These are phyloP conservation scores for Charina bottae DNA, from an alignment of 2,113 vertebrate genomes.

Conservation along the genomic window DNA sequence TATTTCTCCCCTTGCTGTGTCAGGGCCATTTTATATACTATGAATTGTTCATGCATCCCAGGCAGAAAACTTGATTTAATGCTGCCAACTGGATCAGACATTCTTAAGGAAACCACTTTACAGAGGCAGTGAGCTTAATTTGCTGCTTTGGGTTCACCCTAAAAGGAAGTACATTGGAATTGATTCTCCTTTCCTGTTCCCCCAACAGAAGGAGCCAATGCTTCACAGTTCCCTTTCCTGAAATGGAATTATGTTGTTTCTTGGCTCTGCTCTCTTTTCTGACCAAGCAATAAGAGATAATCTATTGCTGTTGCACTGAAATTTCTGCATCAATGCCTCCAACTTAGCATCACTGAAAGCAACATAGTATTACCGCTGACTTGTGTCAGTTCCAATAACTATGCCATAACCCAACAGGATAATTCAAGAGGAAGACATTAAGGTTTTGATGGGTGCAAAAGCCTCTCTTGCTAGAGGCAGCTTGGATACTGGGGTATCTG, in stretches of 20 bases:
- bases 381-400: not conserved
- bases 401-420: not conserved
- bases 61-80: conserved; percentile 16
- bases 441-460: not conserved
- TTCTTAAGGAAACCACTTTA: conserved; percentile 6
- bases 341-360: not conserved
- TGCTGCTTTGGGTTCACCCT: not conserved
- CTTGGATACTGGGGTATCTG: not conserved
- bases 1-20: not conserved
- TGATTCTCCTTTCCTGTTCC: not conserved
- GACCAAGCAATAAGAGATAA: not conserved
- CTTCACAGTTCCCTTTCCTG: not conserved
- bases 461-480: not conserved
- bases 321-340: not conserved
- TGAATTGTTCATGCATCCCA: conserved; percentile 14
- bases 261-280: not conserved
- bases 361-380: too few species aligned
- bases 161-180: conserved; percentile 10
- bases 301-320: not conserved
- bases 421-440: not conserved
- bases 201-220: not conserved
- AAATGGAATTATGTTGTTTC: not conserved
- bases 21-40: not conserved
- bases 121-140: not conserved
- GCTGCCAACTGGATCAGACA: conserved; percentile 14